Base-by-base conservation (phyloP, 2,888 invertebrate species). In the Leptinotarsa peninsularis region DNA sequence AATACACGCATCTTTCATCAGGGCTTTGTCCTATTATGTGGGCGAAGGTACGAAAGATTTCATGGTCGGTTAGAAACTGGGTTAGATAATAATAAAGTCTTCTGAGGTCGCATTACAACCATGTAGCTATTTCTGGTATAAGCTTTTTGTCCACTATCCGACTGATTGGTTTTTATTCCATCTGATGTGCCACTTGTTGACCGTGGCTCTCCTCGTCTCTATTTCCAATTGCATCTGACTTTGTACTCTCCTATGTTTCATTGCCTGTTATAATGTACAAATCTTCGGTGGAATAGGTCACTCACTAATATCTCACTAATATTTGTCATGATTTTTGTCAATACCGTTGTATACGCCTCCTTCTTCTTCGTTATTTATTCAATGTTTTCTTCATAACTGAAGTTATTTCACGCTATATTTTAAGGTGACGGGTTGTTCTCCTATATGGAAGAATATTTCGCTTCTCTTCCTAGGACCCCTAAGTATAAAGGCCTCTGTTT, bases 301-400 rank as follows among this genome's bases (percentile, higher is more conserved):
- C n/a, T n/a, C n/a, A n/a, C n/a, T n/a, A n/a, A n/a, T n/a, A 52
- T 52, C 33, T 68, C 73, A 15, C 68, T 58, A 14, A 58, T 58
- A n/a, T 68, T 73, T 3, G 58, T 67, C 67, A 73, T 73, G 13
- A 73, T 54, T 18, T 58, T 56, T 5, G 66, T 18, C 4, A 66
- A 7, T 4, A 50, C 58, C n/a, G 70, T 43, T 3, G 27, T 69
- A 13, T 15, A 18, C 1, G 4, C 63, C 15, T 68, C 68, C 4
- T 69, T 70, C 52, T 73, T 69, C 3, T 10, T 4, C 1, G 21
- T n/a, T 21, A 21, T 21, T 13, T 21, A 21, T 49, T 5, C 13
- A 14, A 21, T 18, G 14, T n/a, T 5, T 17, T 73, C 69, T 63
- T 21, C 63, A 4, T 18, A 49, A 18, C 14, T 23, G 4, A 27